Percentiles rank a stretch among this genome's conserved stretches.
phyloP scores from a whole-genome alignment of 1,140 invertebrate genomes.

The Daktulosphaira vitifoliae region DNA sequence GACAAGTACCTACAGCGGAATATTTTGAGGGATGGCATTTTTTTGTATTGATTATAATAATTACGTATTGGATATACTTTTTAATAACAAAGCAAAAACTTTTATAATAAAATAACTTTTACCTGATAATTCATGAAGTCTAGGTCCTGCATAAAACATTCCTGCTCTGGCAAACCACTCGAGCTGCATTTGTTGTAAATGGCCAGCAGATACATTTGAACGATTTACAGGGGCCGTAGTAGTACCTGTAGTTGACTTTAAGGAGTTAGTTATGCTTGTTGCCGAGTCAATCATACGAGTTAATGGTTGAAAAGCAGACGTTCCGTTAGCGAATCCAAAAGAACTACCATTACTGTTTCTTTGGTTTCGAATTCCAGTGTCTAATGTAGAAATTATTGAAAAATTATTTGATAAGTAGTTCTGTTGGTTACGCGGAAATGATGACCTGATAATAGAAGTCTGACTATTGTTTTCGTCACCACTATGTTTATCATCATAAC shows the following conservation, averaged over 20 bases:
- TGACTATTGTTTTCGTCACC: background rate
- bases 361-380: background rate
- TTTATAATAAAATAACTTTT: too few relatives aligned
- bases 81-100: too few relatives aligned
- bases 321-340: constrained; percentile 37
- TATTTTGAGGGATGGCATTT: too few relatives aligned
- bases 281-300: constrained; percentile 32
- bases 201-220: constrained; percentile 41
- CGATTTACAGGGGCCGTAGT: constrained; percentile 1
- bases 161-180: constrained; percentile 75
- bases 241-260: background rate
- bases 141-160: constrained; percentile 63
- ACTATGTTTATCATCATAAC: constrained; percentile 36
- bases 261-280: constrained; percentile 25
- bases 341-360: constrained; percentile 33
- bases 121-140: constrained; percentile 56
- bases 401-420: background rate
- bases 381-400: too few relatives aligned
- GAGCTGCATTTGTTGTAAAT: constrained; percentile 70
- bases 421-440: constrained; percentile 6
- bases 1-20: too few relatives aligned
- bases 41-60: too few relatives aligned
- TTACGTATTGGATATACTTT: too few relatives aligned
- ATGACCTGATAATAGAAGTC: constrained; percentile 1
- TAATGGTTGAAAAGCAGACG: constrained; percentile 44